Evolutionary conservation across 2,888 invertebrate species (phyloP).

Genomic region (Saturnia pavonia): DNA sequence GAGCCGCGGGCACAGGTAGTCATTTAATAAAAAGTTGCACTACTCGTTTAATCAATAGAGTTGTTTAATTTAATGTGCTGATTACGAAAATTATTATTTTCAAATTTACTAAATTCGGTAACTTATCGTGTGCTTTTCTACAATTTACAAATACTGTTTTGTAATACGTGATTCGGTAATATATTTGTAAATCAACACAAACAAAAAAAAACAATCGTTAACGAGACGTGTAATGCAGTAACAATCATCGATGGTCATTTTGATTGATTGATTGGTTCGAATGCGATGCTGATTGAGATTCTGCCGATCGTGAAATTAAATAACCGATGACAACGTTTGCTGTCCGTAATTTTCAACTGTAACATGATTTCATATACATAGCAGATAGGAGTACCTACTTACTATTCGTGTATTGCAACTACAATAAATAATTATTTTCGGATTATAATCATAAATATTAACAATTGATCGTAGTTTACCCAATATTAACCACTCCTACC

Average conservation of each 20-base stretch:
- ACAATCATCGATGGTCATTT: constrained; percentile 62
- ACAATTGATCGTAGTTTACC: too few relatives aligned
- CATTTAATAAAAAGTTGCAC: too few relatives aligned
- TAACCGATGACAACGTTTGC: constrained; percentile 50
- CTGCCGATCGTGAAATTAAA: constrained; percentile 57
- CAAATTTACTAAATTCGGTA: background rate
- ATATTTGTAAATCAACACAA: background rate
- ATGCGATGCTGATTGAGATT: constrained; percentile 59
- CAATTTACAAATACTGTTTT: background rate
- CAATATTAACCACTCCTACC: too few relatives aligned
- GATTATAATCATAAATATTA: too few relatives aligned
- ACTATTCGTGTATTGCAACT: too few relatives aligned
- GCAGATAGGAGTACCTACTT: too few relatives aligned
- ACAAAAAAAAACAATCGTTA: constrained; percentile 36
- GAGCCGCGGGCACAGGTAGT: too few relatives aligned
- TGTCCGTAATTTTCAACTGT: constrained; percentile 24
- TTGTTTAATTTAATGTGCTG: too few relatives aligned
- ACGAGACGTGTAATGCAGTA: constrained; percentile 61
- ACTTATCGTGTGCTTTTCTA: background rate
- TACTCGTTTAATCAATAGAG: too few relatives aligned
- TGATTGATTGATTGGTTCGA: constrained; percentile 62
- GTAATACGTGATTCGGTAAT: background rate
- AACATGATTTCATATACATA: background rate
- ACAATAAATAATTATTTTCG: too few relatives aligned
- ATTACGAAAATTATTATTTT: too few relatives aligned